Conservation (phyloP, 2,888 invertebrate genomes). For the Trachelus tabidus region DNA sequence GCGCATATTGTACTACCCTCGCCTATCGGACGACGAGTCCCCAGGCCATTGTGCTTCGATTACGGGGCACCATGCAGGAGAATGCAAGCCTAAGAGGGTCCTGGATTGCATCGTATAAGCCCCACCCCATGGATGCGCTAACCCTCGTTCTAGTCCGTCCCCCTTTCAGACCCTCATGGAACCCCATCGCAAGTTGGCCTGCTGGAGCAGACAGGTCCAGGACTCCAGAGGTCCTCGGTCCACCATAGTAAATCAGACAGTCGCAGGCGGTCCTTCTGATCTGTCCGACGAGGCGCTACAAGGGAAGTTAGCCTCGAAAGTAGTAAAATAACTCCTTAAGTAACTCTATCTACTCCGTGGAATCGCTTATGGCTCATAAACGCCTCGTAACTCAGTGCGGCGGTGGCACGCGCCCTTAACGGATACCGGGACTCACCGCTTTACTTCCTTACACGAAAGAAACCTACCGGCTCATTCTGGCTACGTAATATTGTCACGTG, state of each 20-base stretch:
- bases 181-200: slow-evolving; percentile 47
- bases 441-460: not conserved
- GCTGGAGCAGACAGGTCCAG: slow-evolving; percentile 38
- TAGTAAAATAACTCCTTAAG: slow-evolving; percentile 58
- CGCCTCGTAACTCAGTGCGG: slow-evolving; percentile 61
- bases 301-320: slow-evolving; percentile 42
- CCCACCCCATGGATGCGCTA: slow-evolving; percentile 55
- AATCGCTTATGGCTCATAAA: slow-evolving; percentile 65
- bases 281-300: slow-evolving; percentile 48
- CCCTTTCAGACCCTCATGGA: slow-evolving; percentile 48
- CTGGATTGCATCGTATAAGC: slow-evolving; percentile 37
- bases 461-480: not conserved
- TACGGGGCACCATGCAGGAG: not conserved
- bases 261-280: slow-evolving; percentile 65
- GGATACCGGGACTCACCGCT: not conserved
- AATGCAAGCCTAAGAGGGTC: slow-evolving; percentile 6
- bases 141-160: slow-evolving; percentile 48
- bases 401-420: slow-evolving; percentile 56
- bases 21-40: not conserved
- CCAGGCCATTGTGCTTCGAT: not conserved
- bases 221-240: slow-evolving; percentile 40
- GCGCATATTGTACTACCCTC: not conserved
- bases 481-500: not conserved
- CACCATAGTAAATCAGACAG: slow-evolving; percentile 64
- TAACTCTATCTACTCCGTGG: slow-evolving; percentile 59